Base-by-base conservation (phyloP, 30 jellyfish, hydroid and myxozoan genomes). In the Pelagia noctiluca region DNA sequence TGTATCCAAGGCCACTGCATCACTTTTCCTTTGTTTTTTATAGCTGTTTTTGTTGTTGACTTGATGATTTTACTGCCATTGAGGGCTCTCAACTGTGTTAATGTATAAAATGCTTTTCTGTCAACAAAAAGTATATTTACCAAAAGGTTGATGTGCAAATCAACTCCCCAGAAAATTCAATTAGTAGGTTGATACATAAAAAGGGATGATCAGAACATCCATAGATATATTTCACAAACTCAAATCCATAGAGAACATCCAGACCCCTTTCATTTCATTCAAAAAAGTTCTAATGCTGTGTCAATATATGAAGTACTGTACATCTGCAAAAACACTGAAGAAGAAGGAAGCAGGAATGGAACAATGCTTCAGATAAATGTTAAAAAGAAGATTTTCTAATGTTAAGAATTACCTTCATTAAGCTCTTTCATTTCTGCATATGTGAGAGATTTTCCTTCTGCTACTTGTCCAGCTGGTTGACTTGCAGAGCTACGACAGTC, bases 391-490 rank as follows among this genome's bases (percentile, higher is more conserved):
- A 52, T 52, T 52, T 52, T 52, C 12, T 52, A 52, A 52, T 52
- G 68, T 19, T 52, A 52, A 52, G 68, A 52, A 52, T 52, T 52
- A 52, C 68, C 68, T 4, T 52, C 26, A 52, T 52, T 52, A 52
- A 52, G 68, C 68, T 52, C 68, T 52, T 52, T 52, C 21, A 52
- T 52, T 8, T 19, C 68, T 52, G 12, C 68, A 52, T 52, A 8
- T 52, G 68, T 52, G 68, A 52, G 68, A 52, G 68, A 52, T 52
- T 52, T 52, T 52, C 68, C 68, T 52, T 52, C 68, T 52, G 68
- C 68, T 52, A 52, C 68, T 19, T 52, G 68, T 52, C 28, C 68
- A 52, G 28, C 28, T 52, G 26, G 68, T 52, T 52, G 68, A 19
- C 68, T 52, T 52, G 12, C 68, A 4, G 68, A 52, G 68, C 68